Evolutionary conservation across 2,888 invertebrate species (phyloP), one percentile per base, ranked within the genome.

Genomic region (Hydrotaea diabolus): DNA sequence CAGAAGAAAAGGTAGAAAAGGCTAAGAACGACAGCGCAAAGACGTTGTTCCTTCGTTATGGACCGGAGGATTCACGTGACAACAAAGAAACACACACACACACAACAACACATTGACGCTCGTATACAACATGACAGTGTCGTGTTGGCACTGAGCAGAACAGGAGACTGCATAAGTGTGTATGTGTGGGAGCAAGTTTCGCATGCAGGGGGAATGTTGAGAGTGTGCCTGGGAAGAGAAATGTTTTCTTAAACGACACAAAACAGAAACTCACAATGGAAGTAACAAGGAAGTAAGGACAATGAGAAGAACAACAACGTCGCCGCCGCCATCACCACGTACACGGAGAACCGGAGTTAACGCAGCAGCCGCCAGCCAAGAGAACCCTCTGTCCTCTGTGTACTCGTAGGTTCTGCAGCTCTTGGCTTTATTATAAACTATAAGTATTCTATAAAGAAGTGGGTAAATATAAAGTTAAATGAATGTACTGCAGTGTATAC

Each of bases 391-490:
- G 77, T 46, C 31, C 31, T 31, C 31, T 31, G 31, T 31, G 7
- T 31, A 31, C 3, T 31, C 7, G 17, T 53, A 17, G 43, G 75
- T 69, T 43, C 74, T 77, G 77, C 31, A 43, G 83, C 77, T 79
- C 64, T 77, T 83, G 80, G 79, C 80, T 81, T 86, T 81, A 79
- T 81, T 79, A 83, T 83, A 83, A 83, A 86, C 81, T 86, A 77
- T 85, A 82, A 85, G 82, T 85, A 82, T 82, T 85, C 77, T 79
- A 82, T 85, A 79, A 85, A 85, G 82, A 85, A 85, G 79, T 84
- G 79, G 82, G 82, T 82, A 86, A 84, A 82, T 82, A 86, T 77
- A 82, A 83, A 82, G 39, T 82, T 81, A 81, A 84, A 84, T 86
- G 80, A 84, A 82, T 84, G 49, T 76, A 66, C 55, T 62, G 53